A percentile compares a stretch with the other conserved stretches of the same genome.
Evolutionary conservation across 2,113 vertebrate genomes (phyloP).

Genomic region (Montifringilla adamsi): DNA sequence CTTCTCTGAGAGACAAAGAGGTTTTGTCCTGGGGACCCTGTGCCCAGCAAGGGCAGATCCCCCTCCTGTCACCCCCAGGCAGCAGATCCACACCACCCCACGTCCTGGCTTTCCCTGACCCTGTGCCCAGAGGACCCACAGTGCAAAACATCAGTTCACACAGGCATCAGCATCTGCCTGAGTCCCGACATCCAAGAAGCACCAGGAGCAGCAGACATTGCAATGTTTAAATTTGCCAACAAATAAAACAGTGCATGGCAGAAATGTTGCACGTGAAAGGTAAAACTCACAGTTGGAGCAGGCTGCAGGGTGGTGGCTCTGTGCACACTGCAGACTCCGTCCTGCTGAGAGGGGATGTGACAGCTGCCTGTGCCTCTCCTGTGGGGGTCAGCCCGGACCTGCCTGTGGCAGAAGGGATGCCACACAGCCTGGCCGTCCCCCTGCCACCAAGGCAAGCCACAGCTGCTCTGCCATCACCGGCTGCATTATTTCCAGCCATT

Average conservation of each 20-base stretch:
- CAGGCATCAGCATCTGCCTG: neutral
- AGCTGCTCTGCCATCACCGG: neutral
- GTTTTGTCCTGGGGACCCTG: neutral
- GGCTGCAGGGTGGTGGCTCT: neutral
- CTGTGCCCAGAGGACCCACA: accelerated
- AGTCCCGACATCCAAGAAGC: neutral
- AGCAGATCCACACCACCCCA: neutral
- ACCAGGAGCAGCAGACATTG: neutral
- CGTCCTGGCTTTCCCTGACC: accelerated
- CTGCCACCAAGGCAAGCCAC: neutral
- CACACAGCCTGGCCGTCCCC: neutral
- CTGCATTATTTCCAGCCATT: neutral
- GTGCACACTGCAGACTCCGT: neutral
- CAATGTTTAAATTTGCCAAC: neutral
- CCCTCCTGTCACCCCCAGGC: neutral
- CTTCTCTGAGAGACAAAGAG: neutral
- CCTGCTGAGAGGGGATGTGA: too few relatives aligned
- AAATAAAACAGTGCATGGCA: neutral
- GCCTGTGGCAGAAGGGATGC: neutral
- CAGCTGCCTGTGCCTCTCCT: neutral
- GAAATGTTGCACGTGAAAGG: neutral
- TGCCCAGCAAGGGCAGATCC: accelerated
- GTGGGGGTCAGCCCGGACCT: neutral
- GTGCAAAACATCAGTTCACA: neutral
- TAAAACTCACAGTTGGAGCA: neutral